A percentile compares a stretch with the other conserved stretches of the same genome.
Conservation (phyloP, 2,797 vertebrate species). For the Sebastes oblongus region DNA sequence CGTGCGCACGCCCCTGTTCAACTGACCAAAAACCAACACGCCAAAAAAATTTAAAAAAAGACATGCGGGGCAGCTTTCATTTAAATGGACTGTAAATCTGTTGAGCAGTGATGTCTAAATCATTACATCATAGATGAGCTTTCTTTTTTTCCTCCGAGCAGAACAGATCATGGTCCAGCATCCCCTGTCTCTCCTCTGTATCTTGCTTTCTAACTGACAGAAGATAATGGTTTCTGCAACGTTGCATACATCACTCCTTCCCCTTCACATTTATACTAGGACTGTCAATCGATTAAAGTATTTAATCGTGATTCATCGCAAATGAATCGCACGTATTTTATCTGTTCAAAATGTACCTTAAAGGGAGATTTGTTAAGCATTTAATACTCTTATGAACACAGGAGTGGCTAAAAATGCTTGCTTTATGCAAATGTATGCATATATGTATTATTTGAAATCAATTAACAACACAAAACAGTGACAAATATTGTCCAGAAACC, state of each 20-base stretch:
- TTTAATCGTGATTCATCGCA: no score
- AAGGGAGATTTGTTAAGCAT: no score
- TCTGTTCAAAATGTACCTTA: no score
- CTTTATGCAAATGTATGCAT: no score
- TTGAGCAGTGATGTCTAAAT: conserved; percentile 51
- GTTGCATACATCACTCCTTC: not conserved
- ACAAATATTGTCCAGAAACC: no score
- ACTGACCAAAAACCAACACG: conserved; percentile 3
- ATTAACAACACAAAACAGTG: no score
- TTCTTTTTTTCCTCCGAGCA: not conserved
- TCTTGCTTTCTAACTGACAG: not conserved
- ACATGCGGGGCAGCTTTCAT: conserved; percentile 34
- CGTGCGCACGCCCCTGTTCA: not conserved
- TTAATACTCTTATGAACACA: fast-evolving
- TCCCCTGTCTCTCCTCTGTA: not conserved
- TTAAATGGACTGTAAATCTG: conserved; percentile 40
- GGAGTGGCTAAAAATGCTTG: no score
- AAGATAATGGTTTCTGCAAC: not conserved
- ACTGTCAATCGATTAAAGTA: no score
- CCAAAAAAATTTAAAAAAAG: not conserved
- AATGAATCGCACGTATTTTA: no score
- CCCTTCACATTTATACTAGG: not conserved
- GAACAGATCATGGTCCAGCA: not conserved
- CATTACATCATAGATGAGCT: conserved; percentile 36
- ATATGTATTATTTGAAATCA: no score